Base-by-base conservation (phyloP, 92 coral and sea anemone species). In the Zoanthus solanderi region DNA sequence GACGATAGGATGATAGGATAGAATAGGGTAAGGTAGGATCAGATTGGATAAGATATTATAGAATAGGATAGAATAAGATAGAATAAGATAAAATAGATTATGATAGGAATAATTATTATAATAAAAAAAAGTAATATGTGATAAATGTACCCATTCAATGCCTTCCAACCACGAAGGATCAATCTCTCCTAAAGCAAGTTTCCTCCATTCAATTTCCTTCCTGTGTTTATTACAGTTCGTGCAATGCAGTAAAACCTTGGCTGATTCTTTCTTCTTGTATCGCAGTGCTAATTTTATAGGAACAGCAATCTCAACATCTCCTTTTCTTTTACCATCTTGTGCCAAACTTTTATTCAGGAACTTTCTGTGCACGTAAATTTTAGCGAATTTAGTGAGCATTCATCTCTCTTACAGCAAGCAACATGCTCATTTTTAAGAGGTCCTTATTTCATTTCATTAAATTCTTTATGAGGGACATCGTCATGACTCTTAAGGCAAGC, bases 171-270 rank as follows among this genome's bases (percentile, higher is more conserved):
- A 91, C 0, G 93, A 88, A 10, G 94, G 93, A 58, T 94, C 95
- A 52, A 97, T 71, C 9, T 91, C 94, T 10, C 89, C 87, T 71
- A 97, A 72, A 3, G 91, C 95, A 42, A 97, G 92, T 65, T 90
- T 95, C 48, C 91, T 84, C 99, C 99, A 97, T 32, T 95, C 95
- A 1, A 97, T 90, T 79, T 87, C 92, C 29, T 90, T 92, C 42
- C 78, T 76, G 9, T 88, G 84, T 42, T 81, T 71, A 58, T 83
- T 89, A 78, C 99, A 95, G 74, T 93, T 94, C 11, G 96, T 93
- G 75, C 90, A 84, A 32, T 83, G 71, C 7, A 97, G 94, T 17
- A 97, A 75, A 31, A 91, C 87, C 71, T 89, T 93, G n/a, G 91
- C 94, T 0, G 95, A 92, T 1, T 79, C 92, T 68, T 76, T 93